Evolutionary conservation across 1,140 invertebrate genomes (phyloP).

Genomic region (Aphaenogaster floridana): DNA sequence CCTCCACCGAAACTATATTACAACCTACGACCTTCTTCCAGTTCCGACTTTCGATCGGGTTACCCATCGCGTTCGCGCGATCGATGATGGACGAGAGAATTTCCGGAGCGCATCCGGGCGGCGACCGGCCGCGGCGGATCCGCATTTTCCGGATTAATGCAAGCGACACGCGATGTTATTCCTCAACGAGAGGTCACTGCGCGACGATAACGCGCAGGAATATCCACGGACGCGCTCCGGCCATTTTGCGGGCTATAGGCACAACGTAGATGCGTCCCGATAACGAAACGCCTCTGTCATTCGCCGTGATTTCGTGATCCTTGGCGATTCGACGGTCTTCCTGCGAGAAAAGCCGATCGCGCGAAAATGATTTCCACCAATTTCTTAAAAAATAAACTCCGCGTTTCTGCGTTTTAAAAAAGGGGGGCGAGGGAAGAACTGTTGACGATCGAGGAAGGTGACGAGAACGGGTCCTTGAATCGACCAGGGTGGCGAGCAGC

Average conservation of each 20-base stretch:
- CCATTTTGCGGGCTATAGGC: slow-evolving; percentile 70
- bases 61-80: not conserved
- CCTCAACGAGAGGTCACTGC: slow-evolving; percentile 52
- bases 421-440: not conserved
- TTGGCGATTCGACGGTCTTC: not conserved
- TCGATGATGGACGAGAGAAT: slow-evolving; percentile 14
- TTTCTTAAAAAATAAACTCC: not conserved
- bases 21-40: slow-evolving; percentile 45
- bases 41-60: slow-evolving; percentile 30
- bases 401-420: not conserved
- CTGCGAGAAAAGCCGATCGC: not conserved
- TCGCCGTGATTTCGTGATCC: slow-evolving; percentile 20
- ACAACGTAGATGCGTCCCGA: slow-evolving; percentile 51
- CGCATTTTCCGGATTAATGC: not conserved
- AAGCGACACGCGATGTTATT: slow-evolving; percentile 43
- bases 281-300: slow-evolving; percentile 43
- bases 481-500: slow-evolving; percentile 71
- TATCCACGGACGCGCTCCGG: slow-evolving; percentile 64
- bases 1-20: slow-evolving; percentile 56
- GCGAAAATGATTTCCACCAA: not conserved
- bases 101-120: not conserved
- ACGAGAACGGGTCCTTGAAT: slow-evolving; percentile 48
- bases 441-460: not conserved
- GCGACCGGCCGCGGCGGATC: not conserved
- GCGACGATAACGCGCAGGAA: slow-evolving; percentile 62